Percentiles rank a stretch among this genome's conserved stretches.
phyloP scores from a whole-genome alignment of 2,113 vertebrate genomes.

The Nestor notabilis region DNA sequence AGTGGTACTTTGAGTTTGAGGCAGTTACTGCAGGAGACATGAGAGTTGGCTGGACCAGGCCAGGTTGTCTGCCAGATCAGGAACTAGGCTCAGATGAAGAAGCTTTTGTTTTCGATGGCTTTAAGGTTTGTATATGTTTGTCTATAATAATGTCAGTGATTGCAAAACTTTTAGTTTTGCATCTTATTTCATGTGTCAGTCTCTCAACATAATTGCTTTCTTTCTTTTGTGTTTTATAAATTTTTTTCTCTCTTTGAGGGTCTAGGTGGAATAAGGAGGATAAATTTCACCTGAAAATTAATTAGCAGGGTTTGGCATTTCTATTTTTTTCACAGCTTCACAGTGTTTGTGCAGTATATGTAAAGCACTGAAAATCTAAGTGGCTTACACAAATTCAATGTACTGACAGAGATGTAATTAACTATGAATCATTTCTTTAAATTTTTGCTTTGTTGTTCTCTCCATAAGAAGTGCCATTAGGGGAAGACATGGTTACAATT shows the following conservation, averaged over 20 bases:
- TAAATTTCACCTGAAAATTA: neutral
- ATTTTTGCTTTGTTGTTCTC: neutral
- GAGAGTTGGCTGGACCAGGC: conserved; percentile 93
- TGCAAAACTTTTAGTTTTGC: neutral
- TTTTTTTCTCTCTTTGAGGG: neutral
- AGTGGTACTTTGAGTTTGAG: conserved; percentile 97
- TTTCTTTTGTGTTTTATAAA: neutral
- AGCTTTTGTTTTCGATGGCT: conserved; percentile 94
- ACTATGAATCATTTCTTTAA: neutral
- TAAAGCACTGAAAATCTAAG: neutral
- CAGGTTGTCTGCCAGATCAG: conserved; percentile 89
- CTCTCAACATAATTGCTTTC: neutral
- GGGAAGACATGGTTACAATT: neutral
- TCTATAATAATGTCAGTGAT: neutral
- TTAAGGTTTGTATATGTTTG: conserved; percentile 83
- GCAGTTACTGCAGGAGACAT: conserved; percentile 90
- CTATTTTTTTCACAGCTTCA: neutral
- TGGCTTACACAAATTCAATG: neutral
- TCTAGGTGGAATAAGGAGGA: neutral
- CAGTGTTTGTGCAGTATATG: neutral
- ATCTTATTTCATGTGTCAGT: neutral
- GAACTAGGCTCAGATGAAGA: conserved; percentile 92
- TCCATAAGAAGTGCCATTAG: neutral
- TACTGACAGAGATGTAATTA: neutral
- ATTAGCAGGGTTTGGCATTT: neutral